phyloP scores from a whole-genome alignment of 2,888 invertebrate genomes.

The Amphiduros pacificus region DNA sequence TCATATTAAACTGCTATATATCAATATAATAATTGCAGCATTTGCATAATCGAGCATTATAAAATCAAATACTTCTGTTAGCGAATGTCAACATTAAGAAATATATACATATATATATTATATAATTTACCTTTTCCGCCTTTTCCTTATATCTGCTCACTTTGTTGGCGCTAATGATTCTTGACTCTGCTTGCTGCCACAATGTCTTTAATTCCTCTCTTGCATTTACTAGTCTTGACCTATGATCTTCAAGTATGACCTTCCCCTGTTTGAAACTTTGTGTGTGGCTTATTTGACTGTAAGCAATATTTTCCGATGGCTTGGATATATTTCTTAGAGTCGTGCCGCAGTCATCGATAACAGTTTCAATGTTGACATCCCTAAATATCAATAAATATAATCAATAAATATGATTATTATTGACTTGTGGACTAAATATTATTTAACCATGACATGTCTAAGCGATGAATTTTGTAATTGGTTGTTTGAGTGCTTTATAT shows the following conservation, averaged over 20 bases:
- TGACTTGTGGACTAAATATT: background rate
- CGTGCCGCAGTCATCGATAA: constrained; percentile 23
- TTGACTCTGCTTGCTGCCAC: constrained; percentile 23
- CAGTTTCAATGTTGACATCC: constrained; percentile 31
- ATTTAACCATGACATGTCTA: background rate
- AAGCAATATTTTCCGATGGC: constrained; percentile 1
- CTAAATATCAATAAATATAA: constrained; percentile 24
- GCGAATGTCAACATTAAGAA: too few relatives aligned
- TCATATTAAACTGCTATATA: too few relatives aligned
- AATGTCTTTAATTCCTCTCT: constrained; percentile 12
- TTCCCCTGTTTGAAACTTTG: constrained; percentile 9
- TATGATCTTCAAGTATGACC: constrained; percentile 8
- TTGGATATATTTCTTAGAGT: constrained; percentile 6
- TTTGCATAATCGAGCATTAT: too few relatives aligned
- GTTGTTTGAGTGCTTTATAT: background rate
- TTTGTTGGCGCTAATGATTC: constrained; percentile 4
- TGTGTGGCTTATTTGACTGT: constrained; percentile 12
- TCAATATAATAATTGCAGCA: too few relatives aligned
- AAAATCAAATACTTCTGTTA: too few relatives aligned
- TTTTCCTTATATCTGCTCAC: constrained; percentile 22
- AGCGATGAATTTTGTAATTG: background rate
- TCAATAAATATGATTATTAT: background rate
- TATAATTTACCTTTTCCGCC: constrained; percentile 22
- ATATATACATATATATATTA: too few relatives aligned
- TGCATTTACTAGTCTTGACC: constrained; percentile 8